Percentiles rank a stretch among this genome's conserved stretches.
Conservation (phyloP, 2,888 invertebrate genomes). For the Acholoe squamosa region DNA sequence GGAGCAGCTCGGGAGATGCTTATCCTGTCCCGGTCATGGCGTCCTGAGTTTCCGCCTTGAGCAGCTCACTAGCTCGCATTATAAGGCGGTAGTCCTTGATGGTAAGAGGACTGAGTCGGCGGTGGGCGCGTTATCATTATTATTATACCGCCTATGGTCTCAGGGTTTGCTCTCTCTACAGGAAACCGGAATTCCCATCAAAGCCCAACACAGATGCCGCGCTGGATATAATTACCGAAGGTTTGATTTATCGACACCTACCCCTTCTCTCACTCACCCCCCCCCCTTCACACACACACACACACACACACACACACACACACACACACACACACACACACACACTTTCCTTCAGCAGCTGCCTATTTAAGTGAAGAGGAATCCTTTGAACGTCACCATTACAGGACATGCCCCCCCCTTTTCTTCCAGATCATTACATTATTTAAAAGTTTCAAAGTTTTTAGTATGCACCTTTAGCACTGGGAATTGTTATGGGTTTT, state of each 20-base stretch:
- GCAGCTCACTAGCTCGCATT: background rate
- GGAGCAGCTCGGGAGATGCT: background rate
- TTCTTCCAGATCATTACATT: conserved; percentile 8
- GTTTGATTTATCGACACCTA: background rate
- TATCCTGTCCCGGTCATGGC: no score
- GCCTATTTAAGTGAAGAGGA: background rate
- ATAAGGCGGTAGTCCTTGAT: background rate
- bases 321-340: no score
- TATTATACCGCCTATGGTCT: background rate
- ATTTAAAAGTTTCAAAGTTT: background rate
- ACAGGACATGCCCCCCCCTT: no score
- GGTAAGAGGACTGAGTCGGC: no score
- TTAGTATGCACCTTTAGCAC: background rate
- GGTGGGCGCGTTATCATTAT: no score
- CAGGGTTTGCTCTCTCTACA: background rate
- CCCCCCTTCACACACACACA: no score
- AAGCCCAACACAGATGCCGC: background rate
- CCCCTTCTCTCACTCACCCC: background rate
- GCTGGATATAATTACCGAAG: background rate
- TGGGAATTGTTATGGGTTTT: no score
- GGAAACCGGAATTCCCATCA: conserved; percentile 50
- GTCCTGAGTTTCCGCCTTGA: background rate
- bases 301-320: no score
- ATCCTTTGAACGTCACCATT: background rate
- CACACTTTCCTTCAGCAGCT: background rate